Evolutionary conservation across 1,140 invertebrate species (phyloP), one percentile per base, ranked within the genome.

Genomic region (Contarinia nasturtii): DNA sequence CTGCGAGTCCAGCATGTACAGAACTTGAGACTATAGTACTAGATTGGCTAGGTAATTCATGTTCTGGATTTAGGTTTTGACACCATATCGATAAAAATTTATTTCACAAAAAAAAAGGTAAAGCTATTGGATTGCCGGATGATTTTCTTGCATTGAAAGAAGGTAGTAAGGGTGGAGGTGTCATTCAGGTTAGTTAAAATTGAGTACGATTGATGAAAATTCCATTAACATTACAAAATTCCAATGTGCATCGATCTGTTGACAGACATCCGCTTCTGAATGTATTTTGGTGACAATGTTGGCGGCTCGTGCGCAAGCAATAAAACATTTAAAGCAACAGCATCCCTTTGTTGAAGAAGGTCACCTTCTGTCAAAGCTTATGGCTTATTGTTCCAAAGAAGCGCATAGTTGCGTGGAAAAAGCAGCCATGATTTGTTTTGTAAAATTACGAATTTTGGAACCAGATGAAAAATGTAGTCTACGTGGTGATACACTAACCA

Each of bases 361-460:
- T 1, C 75, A 87, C 20, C 67, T 98, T 38, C 71, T 98, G 19
- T 90, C 91, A 12, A 96, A 95, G 68, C 69, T 99, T 33, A 97
- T 99, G 72, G 94, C 91, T 8, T 89, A 87, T 57, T 88, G 82
- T 65, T 86, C 77, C 37, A 84, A 86, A 57, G 86, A 98, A 72
- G 88, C 94, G 20, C 96, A 99, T 66, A 97, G 92, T n/a, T 97
- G 90, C 61, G 93, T 98, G 8, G 95, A 99, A 69, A 99, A 98
- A 64, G 92, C 92, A 12, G 95, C 93, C 0, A 98, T 98, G 91
- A 98, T 99, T 53, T 85, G 82, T 53, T 94, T 98, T 59, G 93
- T 98, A 1, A 98, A 98, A 62, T 68, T 99, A 48, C 71, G 94
- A 49, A 96, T 98, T 57, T 69, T 99, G 22, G 93, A 98, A 59